Percentiles rank a stretch among this genome's conserved stretches.
These are phyloP conservation scores for Drosophila willistoni DNA, from an alignment of 1,140 invertebrate species.

Conservation along the genomic window DNA sequence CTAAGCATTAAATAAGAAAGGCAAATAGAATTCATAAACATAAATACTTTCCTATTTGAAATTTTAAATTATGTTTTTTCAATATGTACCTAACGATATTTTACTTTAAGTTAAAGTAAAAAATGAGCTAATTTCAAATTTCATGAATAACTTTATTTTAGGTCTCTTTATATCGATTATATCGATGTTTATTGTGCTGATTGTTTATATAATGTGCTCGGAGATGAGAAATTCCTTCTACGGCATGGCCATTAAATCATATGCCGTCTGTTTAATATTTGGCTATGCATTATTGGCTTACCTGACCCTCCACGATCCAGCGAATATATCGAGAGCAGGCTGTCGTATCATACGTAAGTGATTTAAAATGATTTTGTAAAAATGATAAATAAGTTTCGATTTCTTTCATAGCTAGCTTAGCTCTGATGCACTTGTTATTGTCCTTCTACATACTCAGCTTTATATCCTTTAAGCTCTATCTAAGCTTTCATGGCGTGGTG, in stretches of 20 bases:
- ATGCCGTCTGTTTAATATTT: slow-evolving; percentile 68
- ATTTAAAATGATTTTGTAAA: neutral
- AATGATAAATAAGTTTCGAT: neutral
- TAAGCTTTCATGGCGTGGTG: slow-evolving; percentile 73
- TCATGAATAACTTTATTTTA: slow-evolving; percentile 15
- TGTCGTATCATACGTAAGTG: slow-evolving; percentile 72
- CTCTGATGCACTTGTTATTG: slow-evolving; percentile 61
- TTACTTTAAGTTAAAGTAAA: neutral
- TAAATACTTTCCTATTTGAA: too few relatives aligned
- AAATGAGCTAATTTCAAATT: neutral
- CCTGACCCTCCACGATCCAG: slow-evolving; percentile 66
- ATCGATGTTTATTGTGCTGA: slow-evolving; percentile 72
- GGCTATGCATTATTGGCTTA: slow-evolving; percentile 73
- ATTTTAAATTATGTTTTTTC: too few relatives aligned
- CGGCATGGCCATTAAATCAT: slow-evolving; percentile 73
- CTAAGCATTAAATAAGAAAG: too few relatives aligned
- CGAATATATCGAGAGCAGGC: slow-evolving; percentile 50
- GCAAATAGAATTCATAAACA: too few relatives aligned
- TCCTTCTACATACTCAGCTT: slow-evolving; percentile 80
- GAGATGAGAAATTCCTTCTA: slow-evolving; percentile 78
- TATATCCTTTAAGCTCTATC: slow-evolving; percentile 72
- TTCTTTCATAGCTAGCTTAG: slow-evolving; percentile 52
- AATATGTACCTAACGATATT: too few relatives aligned
- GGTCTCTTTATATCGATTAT: slow-evolving; percentile 74
- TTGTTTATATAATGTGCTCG: slow-evolving; percentile 74